A percentile compares a stretch with the other conserved stretches of the same genome.
Evolutionary conservation across 2,888 invertebrate genomes (phyloP).

Genomic region (Yponomeuta plumbellus): DNA sequence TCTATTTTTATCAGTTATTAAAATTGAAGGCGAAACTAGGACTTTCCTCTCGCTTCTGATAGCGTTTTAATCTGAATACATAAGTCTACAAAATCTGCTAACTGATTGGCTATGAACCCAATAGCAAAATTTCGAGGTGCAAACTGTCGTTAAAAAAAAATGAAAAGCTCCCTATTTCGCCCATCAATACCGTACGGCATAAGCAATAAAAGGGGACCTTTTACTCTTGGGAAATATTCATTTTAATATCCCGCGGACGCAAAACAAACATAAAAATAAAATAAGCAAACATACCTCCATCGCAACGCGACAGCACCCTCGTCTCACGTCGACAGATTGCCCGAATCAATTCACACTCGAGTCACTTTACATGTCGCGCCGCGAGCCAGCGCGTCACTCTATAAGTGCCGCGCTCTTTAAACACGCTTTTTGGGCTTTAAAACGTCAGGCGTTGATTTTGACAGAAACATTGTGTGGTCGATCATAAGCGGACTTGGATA

Average conservation of each 20-base stretch:
- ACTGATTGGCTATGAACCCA: neutral
- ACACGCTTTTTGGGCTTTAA: neutral
- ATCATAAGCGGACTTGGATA: neutral
- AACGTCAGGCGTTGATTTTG: neutral
- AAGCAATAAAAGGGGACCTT: neutral
- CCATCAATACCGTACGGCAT: neutral
- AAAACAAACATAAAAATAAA: neutral
- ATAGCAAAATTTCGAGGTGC: neutral
- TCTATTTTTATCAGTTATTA: neutral
- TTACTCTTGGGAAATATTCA: neutral
- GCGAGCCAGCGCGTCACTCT: neutral
- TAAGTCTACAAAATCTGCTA: neutral
- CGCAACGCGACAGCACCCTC: constrained; percentile 20
- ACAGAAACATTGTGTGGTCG: neutral
- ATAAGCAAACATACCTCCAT: neutral
- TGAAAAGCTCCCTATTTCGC: neutral
- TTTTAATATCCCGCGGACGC: neutral
- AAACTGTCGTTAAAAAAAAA: neutral
- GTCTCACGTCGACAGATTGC: constrained; percentile 6
- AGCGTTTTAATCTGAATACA: too few relatives aligned
- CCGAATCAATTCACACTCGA: constrained; percentile 1
- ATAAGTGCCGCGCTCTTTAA: neutral
- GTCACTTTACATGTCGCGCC: neutral
- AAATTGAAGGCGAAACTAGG: neutral
- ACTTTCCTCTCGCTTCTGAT: too few relatives aligned